phyloP scores from a whole-genome alignment of 2,888 invertebrate species.

The Agrotis ipsilon region DNA sequence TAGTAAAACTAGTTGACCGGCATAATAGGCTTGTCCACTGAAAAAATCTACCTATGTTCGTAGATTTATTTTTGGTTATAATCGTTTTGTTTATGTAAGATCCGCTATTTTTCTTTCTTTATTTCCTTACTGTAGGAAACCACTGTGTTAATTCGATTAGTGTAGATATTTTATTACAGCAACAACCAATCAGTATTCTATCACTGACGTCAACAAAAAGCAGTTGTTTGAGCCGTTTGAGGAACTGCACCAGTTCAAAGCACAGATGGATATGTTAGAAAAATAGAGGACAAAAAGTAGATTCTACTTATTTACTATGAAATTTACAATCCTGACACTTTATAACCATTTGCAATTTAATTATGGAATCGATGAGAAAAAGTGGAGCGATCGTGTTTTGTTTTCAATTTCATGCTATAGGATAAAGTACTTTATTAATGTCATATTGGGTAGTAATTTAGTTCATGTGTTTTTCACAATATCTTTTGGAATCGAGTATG shows the following conservation, averaged over 20 bases:
- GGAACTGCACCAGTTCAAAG: conserved; percentile 23
- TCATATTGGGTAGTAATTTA: too few relatives aligned
- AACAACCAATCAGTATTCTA: conserved; percentile 56
- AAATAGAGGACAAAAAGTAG: conserved; percentile 40
- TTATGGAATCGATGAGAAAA: conserved; percentile 4
- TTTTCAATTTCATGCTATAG: conserved; percentile 4
- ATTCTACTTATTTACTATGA: conserved; percentile 51
- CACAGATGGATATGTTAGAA: conserved; percentile 19
- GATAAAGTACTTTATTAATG: neutral
- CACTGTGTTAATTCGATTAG: conserved; percentile 71
- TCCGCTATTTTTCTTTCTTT: neutral
- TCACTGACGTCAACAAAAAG: conserved; percentile 33
- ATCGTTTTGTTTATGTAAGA: too few relatives aligned
- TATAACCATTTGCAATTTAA: conserved; percentile 15
- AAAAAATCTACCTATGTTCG: too few relatives aligned
- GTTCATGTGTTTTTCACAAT: too few relatives aligned
- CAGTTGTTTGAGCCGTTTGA: conserved; percentile 11
- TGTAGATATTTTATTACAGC: conserved; percentile 59
- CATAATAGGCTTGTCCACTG: too few relatives aligned
- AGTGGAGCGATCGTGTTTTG: conserved; percentile 10
- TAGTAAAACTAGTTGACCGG: too few relatives aligned
- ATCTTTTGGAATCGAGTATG: too few relatives aligned
- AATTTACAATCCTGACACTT: conserved; percentile 41
- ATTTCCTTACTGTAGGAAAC: neutral
- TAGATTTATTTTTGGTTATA: too few relatives aligned